Conservation (phyloP, 2,797 vertebrate species). For the Thunnus albacares region DNA sequence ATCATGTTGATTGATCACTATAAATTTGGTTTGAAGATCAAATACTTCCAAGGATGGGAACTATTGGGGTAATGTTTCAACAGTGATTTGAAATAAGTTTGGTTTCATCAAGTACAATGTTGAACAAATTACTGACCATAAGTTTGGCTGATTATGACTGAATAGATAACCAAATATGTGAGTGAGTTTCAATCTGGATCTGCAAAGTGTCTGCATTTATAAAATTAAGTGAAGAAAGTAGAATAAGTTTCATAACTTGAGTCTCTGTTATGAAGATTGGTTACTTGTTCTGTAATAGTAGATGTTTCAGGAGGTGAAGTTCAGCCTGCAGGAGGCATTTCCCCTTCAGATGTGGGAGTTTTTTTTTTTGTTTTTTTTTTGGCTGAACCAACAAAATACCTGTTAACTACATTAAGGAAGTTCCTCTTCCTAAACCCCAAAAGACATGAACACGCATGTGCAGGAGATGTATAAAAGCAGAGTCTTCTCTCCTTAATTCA, state of each 20-base stretch:
- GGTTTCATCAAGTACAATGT: background rate
- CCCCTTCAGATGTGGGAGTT: background rate
- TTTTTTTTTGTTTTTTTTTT: background rate
- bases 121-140: too few species aligned
- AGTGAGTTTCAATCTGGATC: background rate
- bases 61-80: too few species aligned
- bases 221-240: too few species aligned
- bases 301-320: background rate
- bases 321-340: background rate
- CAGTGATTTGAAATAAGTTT: too few species aligned
- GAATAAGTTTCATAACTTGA: too few species aligned
- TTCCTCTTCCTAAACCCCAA: background rate
- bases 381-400: background rate
- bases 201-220: background rate
- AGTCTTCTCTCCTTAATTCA: background rate
- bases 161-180: background rate
- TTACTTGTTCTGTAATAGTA: background rate
- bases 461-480: slow-evolving; percentile 1
- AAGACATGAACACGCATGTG: accelerated
- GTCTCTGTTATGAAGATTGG: background rate
- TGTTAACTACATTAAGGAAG: background rate
- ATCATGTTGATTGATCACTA: background rate
- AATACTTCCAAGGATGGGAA: background rate
- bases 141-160: background rate
- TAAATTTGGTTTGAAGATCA: too few species aligned